phyloP scores from a whole-genome alignment of 2,888 invertebrate species.

The Ceraclea dissimilis region DNA sequence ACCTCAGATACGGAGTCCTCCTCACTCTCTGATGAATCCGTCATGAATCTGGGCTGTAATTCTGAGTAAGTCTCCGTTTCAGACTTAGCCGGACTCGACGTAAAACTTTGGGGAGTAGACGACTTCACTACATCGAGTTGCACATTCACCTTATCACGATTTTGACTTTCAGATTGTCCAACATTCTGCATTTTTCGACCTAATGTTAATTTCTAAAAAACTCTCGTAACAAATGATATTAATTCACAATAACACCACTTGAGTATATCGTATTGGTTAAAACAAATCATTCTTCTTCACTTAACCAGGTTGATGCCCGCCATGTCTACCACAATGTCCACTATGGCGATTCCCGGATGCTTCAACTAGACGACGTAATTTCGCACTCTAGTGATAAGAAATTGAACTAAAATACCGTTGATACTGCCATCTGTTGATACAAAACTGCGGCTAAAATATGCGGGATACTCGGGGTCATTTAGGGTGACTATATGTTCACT shows the following conservation, averaged over 20 bases:
- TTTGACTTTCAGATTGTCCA: conserved; percentile 78
- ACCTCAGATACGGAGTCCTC: conserved; percentile 96
- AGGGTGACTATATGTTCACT: too few species aligned
- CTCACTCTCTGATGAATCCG: conserved; percentile 92
- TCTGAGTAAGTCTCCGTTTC: conserved; percentile 83
- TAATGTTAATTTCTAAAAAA: conserved; percentile 30
- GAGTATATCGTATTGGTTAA: conserved; percentile 50
- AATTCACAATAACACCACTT: conserved; percentile 48
- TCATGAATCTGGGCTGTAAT: conserved; percentile 79
- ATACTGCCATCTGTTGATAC: conserved; percentile 14
- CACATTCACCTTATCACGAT: conserved; percentile 72
- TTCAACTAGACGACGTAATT: conserved; percentile 15
- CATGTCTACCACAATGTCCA: conserved; percentile 62
- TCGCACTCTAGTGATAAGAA: conserved; percentile 12
- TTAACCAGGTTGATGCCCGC: conserved; percentile 66
- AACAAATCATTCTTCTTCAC: conserved; percentile 53
- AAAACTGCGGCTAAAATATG: conserved; percentile 11
- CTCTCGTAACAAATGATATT: conserved; percentile 33
- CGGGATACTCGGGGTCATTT: background rate
- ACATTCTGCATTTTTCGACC: conserved; percentile 89
- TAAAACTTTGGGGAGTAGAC: conserved; percentile 78
- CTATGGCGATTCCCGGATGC: conserved; percentile 51
- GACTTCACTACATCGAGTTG: conserved; percentile 60
- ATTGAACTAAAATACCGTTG: conserved; percentile 6
- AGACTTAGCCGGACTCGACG: conserved; percentile 75